phyloP scores from a whole-genome alignment of 2,113 vertebrate species.

The Corapipo altera region DNA sequence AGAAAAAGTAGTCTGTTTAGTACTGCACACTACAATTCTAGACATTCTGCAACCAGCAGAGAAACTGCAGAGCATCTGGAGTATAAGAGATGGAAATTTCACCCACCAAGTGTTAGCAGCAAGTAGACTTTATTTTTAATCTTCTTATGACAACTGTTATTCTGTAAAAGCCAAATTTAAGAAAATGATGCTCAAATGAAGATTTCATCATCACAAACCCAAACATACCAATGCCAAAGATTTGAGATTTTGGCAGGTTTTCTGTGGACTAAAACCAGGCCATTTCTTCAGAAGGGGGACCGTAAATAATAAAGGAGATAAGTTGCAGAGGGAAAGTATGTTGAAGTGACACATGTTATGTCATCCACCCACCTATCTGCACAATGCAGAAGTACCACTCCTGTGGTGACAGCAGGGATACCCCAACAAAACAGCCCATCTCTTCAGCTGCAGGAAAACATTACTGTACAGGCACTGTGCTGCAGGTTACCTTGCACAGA shows the following conservation, averaged over 20 bases:
- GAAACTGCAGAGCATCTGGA: slow-evolving; percentile 31
- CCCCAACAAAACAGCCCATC: background rate
- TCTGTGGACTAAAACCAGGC: background rate
- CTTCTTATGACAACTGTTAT: slow-evolving; percentile 49
- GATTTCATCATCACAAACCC: background rate
- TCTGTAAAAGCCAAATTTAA: slow-evolving; percentile 53
- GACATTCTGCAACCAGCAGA: background rate
- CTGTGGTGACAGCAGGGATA: background rate
- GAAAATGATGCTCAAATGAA: slow-evolving; percentile 43
- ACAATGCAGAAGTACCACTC: background rate
- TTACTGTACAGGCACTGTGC: accelerated
- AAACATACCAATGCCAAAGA: background rate
- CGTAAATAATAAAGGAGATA: background rate
- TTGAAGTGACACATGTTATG: background rate
- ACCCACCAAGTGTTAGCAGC: slow-evolving; percentile 34
- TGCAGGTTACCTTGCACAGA: background rate
- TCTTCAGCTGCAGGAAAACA: background rate
- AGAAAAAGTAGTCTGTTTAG: background rate
- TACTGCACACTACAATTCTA: background rate
- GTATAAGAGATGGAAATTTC: slow-evolving; percentile 37
- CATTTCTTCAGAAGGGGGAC: background rate
- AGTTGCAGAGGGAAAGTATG: background rate
- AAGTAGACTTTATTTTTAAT: slow-evolving; percentile 61
- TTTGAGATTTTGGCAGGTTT: background rate
- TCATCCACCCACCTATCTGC: background rate